A percentile compares a stretch with the other conserved stretches of the same genome.
These are phyloP conservation scores for Lysandra bellargus DNA, from an alignment of 2,888 invertebrate genomes.

Conservation along the genomic window DNA sequence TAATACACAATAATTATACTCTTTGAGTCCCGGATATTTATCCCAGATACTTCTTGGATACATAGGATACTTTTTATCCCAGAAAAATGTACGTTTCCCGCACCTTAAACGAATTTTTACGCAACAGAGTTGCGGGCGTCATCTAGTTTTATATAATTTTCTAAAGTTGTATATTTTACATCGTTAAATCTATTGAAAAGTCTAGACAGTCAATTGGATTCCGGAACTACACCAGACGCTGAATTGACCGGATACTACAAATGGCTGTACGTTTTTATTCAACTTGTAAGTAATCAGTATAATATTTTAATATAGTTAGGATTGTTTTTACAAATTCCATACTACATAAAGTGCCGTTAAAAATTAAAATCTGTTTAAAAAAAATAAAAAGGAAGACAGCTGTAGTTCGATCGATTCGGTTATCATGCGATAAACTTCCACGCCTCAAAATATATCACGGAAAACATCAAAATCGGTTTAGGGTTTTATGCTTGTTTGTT, in stretches of 20 bases:
- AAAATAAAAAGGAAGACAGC: not conserved
- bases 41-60: too few relatives aligned
- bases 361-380: not conserved
- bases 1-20: too few relatives aligned
- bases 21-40: too few relatives aligned
- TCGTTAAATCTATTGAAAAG: not conserved
- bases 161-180: not conserved
- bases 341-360: not conserved
- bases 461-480: not conserved
- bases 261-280: not conserved
- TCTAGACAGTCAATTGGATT: constrained; percentile 9
- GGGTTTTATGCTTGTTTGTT: too few relatives aligned
- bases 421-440: too few relatives aligned
- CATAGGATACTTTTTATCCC: not conserved
- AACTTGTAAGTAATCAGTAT: not conserved
- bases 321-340: not conserved
- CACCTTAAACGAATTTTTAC: not conserved
- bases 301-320: not conserved
- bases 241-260: constrained; percentile 10
- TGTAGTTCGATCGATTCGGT: too few relatives aligned
- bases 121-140: not conserved
- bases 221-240: constrained; percentile 1
- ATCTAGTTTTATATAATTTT: not conserved
- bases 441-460: too few relatives aligned
- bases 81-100: not conserved